Evolutionary conservation across 2,113 vertebrate species (phyloP), one percentile per base, ranked within the genome.

Genomic region (Phrynosoma blainvillii): DNA sequence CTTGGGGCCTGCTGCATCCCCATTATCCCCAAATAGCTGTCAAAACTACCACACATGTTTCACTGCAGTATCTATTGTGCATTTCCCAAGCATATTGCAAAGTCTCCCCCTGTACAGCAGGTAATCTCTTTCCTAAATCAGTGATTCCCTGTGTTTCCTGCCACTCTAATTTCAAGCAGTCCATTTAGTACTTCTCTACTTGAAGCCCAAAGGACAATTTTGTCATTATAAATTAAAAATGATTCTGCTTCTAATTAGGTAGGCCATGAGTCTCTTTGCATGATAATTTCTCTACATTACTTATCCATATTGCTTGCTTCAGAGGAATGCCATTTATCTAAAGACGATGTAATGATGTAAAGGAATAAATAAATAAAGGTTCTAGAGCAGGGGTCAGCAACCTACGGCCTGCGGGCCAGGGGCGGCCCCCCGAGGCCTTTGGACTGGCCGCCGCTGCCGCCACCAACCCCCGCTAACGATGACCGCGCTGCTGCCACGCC

Each of bases 181-280:
- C 93, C 59, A 85, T 91, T 92, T 91, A 42, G 56, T 83, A 42
- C 88, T 89, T 93, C 80, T 84, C n/a, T 90, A 71, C 80, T 90
- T 89, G 91, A 95, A 93, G 86, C 54, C 4, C 40, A 88, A 80
- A 86, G 85, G 59, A 91, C 2, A n/a, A 0, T 47, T 91, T 95
- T 92, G 85, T 42, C 89, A 18, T 54, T 84, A 13, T 87, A 81
- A 94, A 92, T 91, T 87, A 90, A 93, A 90, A 14, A 82, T 30
- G 85, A 89, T 79, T 81, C 59, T 89, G 75, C 80, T 91, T 66
- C 42, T 82, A 82, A 89, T 89, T 79, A 89, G 23, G 32, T 92
- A 84, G 66, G 3, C 25, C 62, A 30, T 40, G 85, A 74, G 74
- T 90, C 59, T 82, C 79, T 80, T 70, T 76, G 70, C 36, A 47